Base-by-base conservation (phyloP, 2,888 invertebrate species). In the Dyspetes luteomarginatus region DNA sequence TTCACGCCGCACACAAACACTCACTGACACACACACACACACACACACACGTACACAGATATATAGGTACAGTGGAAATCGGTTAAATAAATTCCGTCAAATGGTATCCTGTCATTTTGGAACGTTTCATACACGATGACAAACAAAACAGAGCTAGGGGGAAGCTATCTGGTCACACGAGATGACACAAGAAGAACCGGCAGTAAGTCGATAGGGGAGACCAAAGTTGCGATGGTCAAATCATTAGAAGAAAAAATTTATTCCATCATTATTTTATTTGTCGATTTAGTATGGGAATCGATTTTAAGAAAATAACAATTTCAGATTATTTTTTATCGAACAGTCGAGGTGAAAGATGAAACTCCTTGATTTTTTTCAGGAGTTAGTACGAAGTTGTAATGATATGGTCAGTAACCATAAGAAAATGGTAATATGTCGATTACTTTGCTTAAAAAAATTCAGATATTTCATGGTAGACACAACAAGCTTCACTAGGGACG, bases 71-170 rank as follows among this genome's bases (percentile, higher is more conserved):
- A 68, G 26, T 71, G 43, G 45, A 48, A 71, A 71, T 69, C 65
- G 30, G 65, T 67, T 80, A 45, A 80, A 71, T 80, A 71, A 67
- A 71, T 71, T 77, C 69, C 48, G 55, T 55, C 71, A 71, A 65
- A 77, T 71, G 64, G 56, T 71, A 69, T 64, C 76, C 43, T 62
- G 56, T 77, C 77, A 71, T 48, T 77, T 71, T 43, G 15, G 48
- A 78, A 36, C 62, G 55, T 73, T 65, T 71, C 36, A 48, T 71
- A 19, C 62, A 73, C 43, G 58, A 69, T 48, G 68, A 71, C 74
- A 65, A 28, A 62, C 17, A 30, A n/a, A 24, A 41, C 41, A 41
- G 50, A 19, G 24, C n/a, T 5, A 52, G 41, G 60, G 52, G 41
- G 45, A 50, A 3, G 65, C n/a, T 50, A 50, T 19, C 45, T 19